A percentile compares a stretch with the other conserved stretches of the same genome.
Evolutionary conservation across 2,797 vertebrate genomes (phyloP).

Genomic region (Poecilia gillii): DNA sequence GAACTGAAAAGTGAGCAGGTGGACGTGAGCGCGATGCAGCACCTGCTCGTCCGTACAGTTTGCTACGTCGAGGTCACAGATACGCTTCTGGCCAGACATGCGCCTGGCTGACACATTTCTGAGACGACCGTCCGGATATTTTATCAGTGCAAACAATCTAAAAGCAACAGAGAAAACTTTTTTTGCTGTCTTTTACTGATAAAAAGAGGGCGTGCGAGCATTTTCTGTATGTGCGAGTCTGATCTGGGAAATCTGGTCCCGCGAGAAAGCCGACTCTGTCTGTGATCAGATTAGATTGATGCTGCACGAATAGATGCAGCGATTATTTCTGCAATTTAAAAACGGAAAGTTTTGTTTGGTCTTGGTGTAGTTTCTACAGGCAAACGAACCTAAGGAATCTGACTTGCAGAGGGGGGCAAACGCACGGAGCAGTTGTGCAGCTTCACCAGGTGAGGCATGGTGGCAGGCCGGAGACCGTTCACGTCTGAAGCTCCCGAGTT

Average conservation of each 20-base stretch:
- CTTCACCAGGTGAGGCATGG: neutral
- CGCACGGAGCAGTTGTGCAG: neutral
- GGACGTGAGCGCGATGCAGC: neutral
- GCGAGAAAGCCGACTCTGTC: neutral
- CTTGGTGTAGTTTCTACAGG: neutral
- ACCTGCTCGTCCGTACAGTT: neutral
- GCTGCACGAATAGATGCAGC: neutral
- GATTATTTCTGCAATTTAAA: neutral
- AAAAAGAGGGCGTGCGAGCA: neutral
- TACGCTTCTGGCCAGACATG: neutral
- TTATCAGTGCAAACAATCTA: neutral
- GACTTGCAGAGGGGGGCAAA: no score
- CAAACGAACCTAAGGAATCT: neutral
- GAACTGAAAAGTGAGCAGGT: neutral
- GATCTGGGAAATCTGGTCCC: neutral
- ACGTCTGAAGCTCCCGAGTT: neutral
- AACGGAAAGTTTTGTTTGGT: neutral
- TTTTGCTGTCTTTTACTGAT: neutral
- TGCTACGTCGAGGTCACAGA: neutral
- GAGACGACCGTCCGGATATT: neutral
- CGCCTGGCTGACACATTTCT: neutral
- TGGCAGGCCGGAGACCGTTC: neutral
- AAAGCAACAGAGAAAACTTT: constrained; percentile 1
- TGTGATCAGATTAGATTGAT: constrained; percentile 21
- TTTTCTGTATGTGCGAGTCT: neutral